Evolutionary conservation across 1,140 invertebrate species (phyloP).

Genomic region (Apis florea): DNA sequence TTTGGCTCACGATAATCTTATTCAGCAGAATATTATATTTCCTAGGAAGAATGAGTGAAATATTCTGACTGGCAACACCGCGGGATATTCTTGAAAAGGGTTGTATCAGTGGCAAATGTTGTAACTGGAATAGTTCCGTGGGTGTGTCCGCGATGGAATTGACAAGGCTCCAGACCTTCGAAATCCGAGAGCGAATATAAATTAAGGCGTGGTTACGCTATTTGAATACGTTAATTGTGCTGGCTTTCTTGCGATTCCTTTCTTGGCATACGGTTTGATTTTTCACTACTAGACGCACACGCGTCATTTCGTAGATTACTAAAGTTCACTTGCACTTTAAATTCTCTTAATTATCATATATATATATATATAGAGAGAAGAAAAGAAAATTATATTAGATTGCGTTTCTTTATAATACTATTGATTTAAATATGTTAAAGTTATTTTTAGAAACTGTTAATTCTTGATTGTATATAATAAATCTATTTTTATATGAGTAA

Average conservation of each 20-base stretch:
- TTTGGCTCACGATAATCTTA: background rate
- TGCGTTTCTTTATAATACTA: background rate
- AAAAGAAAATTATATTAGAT: background rate
- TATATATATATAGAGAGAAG: background rate
- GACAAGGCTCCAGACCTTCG: conserved; percentile 31
- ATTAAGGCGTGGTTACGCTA: conserved; percentile 40
- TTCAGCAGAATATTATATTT: background rate
- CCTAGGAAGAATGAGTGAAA: too few species aligned
- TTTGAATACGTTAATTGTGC: conserved; percentile 29
- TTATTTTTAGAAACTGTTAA: too few species aligned
- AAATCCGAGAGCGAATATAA: conserved; percentile 54
- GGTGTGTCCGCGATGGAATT: conserved; percentile 47
- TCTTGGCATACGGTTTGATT: background rate
- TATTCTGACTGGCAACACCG: background rate
- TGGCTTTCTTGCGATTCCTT: background rate
- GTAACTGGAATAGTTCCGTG: conserved; percentile 58
- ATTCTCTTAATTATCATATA: background rate
- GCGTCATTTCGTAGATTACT: background rate
- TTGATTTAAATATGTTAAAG: background rate
- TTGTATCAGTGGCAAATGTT: conserved; percentile 30
- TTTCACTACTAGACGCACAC: background rate
- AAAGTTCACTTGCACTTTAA: conserved; percentile 20
- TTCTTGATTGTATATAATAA: background rate
- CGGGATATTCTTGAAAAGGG: conserved; percentile 8
- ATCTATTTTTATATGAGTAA: background rate